A percentile compares a stretch with the other conserved stretches of the same genome.
Evolutionary conservation across 1,140 invertebrate species (phyloP).

Genomic region (Nasonia giraulti): DNA sequence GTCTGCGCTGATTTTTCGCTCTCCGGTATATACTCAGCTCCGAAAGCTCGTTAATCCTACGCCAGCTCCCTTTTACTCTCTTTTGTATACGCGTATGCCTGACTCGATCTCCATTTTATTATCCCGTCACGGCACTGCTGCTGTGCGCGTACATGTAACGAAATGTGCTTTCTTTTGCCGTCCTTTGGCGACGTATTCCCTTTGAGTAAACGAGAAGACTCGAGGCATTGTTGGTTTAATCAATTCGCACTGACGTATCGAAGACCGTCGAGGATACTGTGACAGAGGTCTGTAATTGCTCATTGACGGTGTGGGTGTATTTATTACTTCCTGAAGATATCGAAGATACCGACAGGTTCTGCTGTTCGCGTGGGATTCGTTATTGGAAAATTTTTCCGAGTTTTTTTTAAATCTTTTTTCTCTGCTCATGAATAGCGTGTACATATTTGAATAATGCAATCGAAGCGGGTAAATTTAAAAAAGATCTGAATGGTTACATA

Average conservation of each 20-base stretch:
- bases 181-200: not conserved
- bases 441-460: no score
- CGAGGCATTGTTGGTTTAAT: not conserved
- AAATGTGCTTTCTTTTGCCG: not conserved
- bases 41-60: not conserved
- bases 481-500: no score
- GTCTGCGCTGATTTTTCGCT: not conserved
- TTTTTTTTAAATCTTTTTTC: no score
- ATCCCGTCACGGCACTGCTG: slow-evolving; percentile 9
- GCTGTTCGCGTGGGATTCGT: no score
- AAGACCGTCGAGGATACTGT: not conserved
- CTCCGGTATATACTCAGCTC: not conserved
- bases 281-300: no score
- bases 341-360: no score
- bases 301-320: no score
- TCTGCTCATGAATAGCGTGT: no score
- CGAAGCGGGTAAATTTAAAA: no score
- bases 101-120: slow-evolving; percentile 32
- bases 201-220: not conserved
- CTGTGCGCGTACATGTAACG: not conserved
- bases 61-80: slow-evolving; percentile 4
- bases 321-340: no score
- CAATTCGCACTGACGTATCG: not conserved
- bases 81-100: not conserved
- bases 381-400: no score